A percentile compares a stretch with the other conserved stretches of the same genome.
phyloP scores from a whole-genome alignment of 2,888 invertebrate species.

The Baccha elongata region DNA sequence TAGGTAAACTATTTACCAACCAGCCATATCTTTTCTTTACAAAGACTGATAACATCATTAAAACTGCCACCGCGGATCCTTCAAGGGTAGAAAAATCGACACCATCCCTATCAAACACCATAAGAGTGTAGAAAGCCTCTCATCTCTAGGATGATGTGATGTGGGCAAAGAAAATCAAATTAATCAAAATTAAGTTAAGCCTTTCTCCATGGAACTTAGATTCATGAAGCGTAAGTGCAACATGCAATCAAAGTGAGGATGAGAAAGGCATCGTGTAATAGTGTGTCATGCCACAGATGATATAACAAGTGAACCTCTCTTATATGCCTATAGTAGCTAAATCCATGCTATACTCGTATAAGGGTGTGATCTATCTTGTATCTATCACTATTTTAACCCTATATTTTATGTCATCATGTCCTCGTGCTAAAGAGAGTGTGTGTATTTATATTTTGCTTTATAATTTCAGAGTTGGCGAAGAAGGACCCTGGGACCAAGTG shows the following conservation, averaged over 20 bases:
- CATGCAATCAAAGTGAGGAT: constrained; percentile 53
- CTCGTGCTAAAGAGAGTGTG: constrained; percentile 4
- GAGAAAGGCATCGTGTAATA: constrained; percentile 47
- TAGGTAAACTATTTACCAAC: constrained; percentile 53
- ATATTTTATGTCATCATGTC: constrained; percentile 39
- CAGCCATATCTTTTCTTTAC: constrained; percentile 51
- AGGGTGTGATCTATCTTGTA: constrained; percentile 48
- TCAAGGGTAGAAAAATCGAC: constrained; percentile 18
- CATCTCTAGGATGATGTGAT: not conserved
- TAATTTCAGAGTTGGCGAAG: constrained; percentile 86
- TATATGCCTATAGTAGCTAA: not conserved
- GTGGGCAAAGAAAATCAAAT: constrained; percentile 59
- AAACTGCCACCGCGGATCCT: constrained; percentile 36
- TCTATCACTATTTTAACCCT: constrained; percentile 59
- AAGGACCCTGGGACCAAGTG: constrained; percentile 86
- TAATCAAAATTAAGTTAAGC: constrained; percentile 72
- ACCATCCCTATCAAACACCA: not conserved
- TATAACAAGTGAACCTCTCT: constrained; percentile 22
- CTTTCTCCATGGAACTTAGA: constrained; percentile 58
- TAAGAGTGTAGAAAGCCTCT: not conserved
- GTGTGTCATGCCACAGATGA: constrained; percentile 48
- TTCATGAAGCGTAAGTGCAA: constrained; percentile 63
- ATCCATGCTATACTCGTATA: not conserved
- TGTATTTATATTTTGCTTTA: constrained; percentile 42
- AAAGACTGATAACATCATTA: constrained; percentile 42